Base-by-base conservation (phyloP, 2,888 invertebrate genomes). In the Ganaspis brasiliensis region DNA sequence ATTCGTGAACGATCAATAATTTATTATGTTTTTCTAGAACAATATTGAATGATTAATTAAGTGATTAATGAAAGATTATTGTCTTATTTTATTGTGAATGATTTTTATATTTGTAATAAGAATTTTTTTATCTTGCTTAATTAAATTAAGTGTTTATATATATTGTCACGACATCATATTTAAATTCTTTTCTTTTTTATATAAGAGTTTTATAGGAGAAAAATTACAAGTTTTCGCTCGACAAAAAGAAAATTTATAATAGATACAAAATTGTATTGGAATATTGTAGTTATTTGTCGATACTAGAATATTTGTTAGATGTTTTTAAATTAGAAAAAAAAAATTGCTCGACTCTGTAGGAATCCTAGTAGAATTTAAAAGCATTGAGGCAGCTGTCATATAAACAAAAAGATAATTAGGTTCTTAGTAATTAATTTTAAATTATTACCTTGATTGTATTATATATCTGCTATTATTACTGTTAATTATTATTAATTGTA, bases 381-480 rank as follows among this genome's bases (percentile, higher is more conserved):
- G 91, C 91, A 91, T 91, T 91, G 91, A 91, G 91, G 91, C 91
- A 91, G 91, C 91, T 91, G 91, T 91, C 91, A 91, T 84, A 87
- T 84, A 87, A 90, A 88, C 82, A 86, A 87, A 86, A 89, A 87
- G 86, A 89, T 84, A 89, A 91, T 90, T 89, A 90, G 85, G 86
- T 89, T 86, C 88, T 88, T 85, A 82, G 88, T 87, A 19, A 16
- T 80, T 80, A 79, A 89, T 90, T 89, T 87, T 85, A 88, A 63
- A 63, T 84, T 89, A 88, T 87, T 89, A 88, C 82, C 85, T 83
- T 89, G 79, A 88, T 89, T 91, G 89, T 91, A 91, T 90, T 89
- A 89, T 91, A 91, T 87, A 84, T 89, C 88, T 83, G 85, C 87
- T 88, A 87, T 86, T 87, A 88, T 87, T 87, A 88, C 88, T 89